Conservation (phyloP, 2,888 invertebrate species). For the Acanthosepion lycidas region DNA sequence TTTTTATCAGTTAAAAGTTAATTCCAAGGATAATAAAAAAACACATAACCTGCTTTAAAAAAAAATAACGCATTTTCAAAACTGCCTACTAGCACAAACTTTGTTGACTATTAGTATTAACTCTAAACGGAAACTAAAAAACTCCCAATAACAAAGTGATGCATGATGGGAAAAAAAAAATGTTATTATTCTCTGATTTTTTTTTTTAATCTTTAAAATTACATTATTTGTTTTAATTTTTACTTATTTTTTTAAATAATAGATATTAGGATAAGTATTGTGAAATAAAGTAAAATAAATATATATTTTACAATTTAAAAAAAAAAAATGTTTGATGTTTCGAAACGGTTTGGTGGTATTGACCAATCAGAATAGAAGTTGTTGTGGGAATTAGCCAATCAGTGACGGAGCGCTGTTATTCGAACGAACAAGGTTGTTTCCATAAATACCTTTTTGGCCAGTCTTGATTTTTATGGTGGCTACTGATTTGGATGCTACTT, state of each 20-base stretch:
- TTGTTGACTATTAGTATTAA: too few relatives aligned
- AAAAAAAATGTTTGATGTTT: not conserved
- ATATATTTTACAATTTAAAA: not conserved
- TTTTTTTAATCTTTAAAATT: not conserved
- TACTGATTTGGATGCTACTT: not conserved
- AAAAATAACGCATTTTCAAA: too few relatives aligned
- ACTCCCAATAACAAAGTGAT: not conserved
- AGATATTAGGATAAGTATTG: not conserved
- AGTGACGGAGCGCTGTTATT: conserved; percentile 59
- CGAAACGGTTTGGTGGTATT: conserved; percentile 52
- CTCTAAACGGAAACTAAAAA: too few relatives aligned
- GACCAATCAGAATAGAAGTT: conserved; percentile 62
- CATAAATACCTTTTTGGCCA: conserved; percentile 51
- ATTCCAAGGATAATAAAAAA: too few relatives aligned
- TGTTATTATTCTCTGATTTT: not conserved
- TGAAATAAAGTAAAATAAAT: not conserved
- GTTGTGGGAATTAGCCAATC: conserved; percentile 57
- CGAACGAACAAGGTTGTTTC: conserved; percentile 58
- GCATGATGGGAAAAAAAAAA: not conserved
- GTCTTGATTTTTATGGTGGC: not conserved
- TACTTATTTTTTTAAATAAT: not conserved
- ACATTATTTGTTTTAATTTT: not conserved
- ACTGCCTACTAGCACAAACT: too few relatives aligned
- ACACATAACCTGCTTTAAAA: too few relatives aligned
- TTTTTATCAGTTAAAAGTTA: too few relatives aligned